These are phyloP conservation scores for Drosophila ohnishii DNA, from an alignment of 1,140 invertebrate genomes.

Conservation along the genomic window DNA sequence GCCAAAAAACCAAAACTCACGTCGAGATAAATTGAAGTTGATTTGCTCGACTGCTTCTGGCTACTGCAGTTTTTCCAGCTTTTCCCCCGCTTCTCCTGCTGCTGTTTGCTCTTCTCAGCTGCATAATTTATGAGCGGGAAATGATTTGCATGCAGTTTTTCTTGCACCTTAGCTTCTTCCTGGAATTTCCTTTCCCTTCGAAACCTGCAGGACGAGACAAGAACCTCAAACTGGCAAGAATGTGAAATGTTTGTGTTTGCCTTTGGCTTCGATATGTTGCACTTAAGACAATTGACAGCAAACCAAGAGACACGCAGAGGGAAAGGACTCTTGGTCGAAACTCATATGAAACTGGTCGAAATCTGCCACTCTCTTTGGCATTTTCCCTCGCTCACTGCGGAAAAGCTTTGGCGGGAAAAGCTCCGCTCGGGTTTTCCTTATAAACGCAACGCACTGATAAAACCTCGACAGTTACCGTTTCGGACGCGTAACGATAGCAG, in stretches of 20 bases:
- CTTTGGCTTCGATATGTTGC: conserved; percentile 60
- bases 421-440: conserved; percentile 47
- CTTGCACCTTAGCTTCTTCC: conserved; percentile 37
- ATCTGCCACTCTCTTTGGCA: conserved; percentile 24
- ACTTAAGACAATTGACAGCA: conserved; percentile 72
- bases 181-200: not conserved
- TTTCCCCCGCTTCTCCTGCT: not conserved
- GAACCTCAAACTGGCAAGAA: conserved; percentile 33
- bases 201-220: conserved; percentile 9
- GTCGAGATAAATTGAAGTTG: conserved; percentile 71
- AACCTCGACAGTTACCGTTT: conserved; percentile 69
- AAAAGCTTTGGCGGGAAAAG: conserved; percentile 54
- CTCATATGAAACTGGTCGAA: conserved; percentile 55
- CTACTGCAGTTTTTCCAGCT: conserved; percentile 27
- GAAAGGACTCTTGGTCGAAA: conserved; percentile 49
- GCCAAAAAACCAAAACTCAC: conserved; percentile 26
- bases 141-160: conserved; percentile 75
- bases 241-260: conserved; percentile 42
- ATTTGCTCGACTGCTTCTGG: conserved; percentile 47
- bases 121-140: conserved; percentile 74
- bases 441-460: conserved; percentile 62
- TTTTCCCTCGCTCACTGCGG: conserved; percentile 19
- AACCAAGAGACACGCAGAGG: conserved; percentile 14
- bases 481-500: conserved; percentile 66
- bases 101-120: conserved; percentile 14